A percentile compares a stretch with the other conserved stretches of the same genome.
phyloP scores from a whole-genome alignment of 2,113 vertebrate species.

The Irena cyanogastra region DNA sequence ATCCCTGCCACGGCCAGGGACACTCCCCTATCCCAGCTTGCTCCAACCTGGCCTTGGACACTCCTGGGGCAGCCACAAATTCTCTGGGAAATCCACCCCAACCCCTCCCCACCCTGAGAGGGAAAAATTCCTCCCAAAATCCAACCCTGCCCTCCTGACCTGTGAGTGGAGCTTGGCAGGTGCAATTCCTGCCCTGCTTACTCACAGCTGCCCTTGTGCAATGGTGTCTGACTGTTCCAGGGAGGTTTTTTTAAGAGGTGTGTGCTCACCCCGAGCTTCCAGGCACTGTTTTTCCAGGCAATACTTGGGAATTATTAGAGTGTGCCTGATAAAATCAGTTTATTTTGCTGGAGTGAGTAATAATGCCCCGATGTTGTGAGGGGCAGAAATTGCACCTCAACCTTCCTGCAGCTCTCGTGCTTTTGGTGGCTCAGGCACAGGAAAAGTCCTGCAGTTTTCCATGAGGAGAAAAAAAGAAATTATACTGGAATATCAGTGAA shows the following conservation, averaged over 20 bases:
- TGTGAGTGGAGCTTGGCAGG: neutral
- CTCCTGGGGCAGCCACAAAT: neutral
- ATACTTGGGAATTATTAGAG: neutral
- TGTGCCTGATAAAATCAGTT: neutral
- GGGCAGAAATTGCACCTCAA: neutral
- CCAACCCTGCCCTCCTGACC: neutral
- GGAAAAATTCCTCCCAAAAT: neutral
- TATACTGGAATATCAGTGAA: neutral
- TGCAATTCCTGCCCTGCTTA: neutral
- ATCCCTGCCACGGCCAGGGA: neutral
- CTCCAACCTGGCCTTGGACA: neutral
- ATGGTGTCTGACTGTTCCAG: neutral
- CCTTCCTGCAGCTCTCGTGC: neutral
- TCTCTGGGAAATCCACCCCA: neutral
- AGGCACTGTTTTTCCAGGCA: conserved; percentile 16
- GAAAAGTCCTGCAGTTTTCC: neutral
- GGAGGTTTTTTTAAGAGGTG: conserved; percentile 32
- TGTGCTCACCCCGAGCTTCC: neutral
- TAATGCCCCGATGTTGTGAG: neutral
- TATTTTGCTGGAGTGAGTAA: neutral
- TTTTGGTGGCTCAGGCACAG: neutral
- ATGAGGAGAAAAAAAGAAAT: neutral
- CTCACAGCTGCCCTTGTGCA: neutral
- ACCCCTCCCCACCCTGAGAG: neutral
- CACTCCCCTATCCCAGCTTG: fast-evolving